phyloP scores from a whole-genome alignment of 1,140 invertebrate genomes.

The Melipona quadrifasciata region DNA sequence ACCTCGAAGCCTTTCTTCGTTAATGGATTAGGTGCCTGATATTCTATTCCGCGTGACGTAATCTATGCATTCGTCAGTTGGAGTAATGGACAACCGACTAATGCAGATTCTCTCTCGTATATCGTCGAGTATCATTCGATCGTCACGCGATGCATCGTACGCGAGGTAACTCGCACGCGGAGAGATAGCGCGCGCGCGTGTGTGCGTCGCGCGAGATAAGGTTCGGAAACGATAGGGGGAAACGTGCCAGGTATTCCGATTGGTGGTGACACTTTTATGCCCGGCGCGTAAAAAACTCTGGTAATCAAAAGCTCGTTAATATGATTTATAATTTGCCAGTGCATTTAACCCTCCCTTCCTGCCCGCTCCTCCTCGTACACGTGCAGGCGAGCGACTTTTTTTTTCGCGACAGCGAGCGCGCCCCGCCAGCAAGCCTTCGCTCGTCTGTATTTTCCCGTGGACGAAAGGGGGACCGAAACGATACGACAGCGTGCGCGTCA shows the following conservation, averaged over 20 bases:
- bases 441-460: slow-evolving; percentile 20
- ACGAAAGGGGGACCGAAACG: not conserved
- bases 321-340: slow-evolving; percentile 75
- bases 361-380: not conserved
- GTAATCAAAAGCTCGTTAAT: slow-evolving; percentile 79
- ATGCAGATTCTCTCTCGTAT: not conserved
- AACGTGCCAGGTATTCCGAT: slow-evolving; percentile 56
- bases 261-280: slow-evolving; percentile 73
- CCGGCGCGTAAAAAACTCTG: slow-evolving; percentile 55
- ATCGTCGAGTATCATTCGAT: not conserved
- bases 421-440: slow-evolving; percentile 14
- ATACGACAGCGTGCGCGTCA: slow-evolving; percentile 36
- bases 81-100: not conserved
- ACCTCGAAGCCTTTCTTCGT: not conserved
- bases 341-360: slow-evolving; percentile 49
- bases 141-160: slow-evolving; percentile 1
- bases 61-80: not conserved
- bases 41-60: not conserved
- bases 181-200: not conserved
- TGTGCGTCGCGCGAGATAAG: slow-evolving; percentile 38
- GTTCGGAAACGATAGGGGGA: slow-evolving; percentile 46
- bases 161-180: not conserved
- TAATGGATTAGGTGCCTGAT: not conserved
- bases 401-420: not conserved
- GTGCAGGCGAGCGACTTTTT: slow-evolving; percentile 22